A percentile compares a stretch with the other conserved stretches of the same genome.
Conservation (phyloP, 2,797 vertebrate genomes). For the Dendrocincla tyrannina region DNA sequence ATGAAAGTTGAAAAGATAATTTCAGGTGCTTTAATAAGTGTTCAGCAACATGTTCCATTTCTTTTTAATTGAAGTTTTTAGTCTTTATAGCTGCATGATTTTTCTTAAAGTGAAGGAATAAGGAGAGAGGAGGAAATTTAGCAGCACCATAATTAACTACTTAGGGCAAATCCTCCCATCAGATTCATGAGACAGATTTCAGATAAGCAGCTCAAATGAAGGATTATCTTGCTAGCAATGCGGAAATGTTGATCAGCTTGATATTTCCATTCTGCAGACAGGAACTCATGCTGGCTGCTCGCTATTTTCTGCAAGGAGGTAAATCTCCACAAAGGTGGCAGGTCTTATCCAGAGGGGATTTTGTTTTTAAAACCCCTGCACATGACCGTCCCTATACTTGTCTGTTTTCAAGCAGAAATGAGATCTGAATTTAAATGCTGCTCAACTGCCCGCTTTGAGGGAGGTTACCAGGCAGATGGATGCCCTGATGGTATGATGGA, state of each 20-base stretch:
- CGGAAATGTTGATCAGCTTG: constrained; percentile 62
- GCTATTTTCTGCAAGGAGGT: constrained; percentile 27
- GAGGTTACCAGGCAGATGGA: neutral
- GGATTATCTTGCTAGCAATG: constrained; percentile 64
- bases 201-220: constrained; percentile 66
- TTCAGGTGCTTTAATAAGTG: neutral
- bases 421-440: neutral
- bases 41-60: neutral
- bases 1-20: neutral
- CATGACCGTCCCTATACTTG: neutral
- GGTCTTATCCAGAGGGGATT: neutral
- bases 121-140: constrained; percentile 34
- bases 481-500: neutral
- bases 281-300: constrained; percentile 19
- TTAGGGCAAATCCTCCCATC: constrained; percentile 55
- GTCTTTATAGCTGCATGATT: neutral
- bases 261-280: constrained; percentile 53
- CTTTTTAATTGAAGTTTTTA: neutral
- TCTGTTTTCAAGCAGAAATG: constrained; percentile 7
- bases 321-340: constrained; percentile 20
- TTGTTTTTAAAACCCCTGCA: neutral
- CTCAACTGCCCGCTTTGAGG: neutral
- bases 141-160: constrained; percentile 57
- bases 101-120: constrained; percentile 26
- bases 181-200: constrained; percentile 62